These are phyloP conservation scores for Caenorhabditis sinica DNA, from an alignment of 2,888 invertebrate genomes.

Conservation along the genomic window DNA sequence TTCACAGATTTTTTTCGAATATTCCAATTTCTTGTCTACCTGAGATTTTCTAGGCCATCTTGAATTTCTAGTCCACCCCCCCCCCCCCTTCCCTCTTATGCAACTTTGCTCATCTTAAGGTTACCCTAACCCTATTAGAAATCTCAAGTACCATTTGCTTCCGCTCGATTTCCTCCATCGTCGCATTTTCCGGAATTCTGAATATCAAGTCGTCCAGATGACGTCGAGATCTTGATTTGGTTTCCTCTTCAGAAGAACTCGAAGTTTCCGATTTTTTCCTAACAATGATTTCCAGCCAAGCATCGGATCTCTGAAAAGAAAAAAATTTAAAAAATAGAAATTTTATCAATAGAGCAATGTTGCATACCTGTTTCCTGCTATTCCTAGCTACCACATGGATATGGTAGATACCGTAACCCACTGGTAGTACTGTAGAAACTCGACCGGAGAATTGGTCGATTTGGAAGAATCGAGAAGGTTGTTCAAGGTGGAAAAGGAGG, in stretches of 20 bases:
- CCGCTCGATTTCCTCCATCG: constrained; percentile 39
- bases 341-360: not conserved
- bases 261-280: not conserved
- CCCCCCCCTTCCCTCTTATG: not conserved
- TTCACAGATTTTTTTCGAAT: no score
- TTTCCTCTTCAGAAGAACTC: not conserved
- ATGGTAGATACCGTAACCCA: constrained; percentile 56
- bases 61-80: not conserved
- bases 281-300: constrained; percentile 52
- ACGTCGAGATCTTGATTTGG: constrained; percentile 24
- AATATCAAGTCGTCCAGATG: constrained; percentile 62
- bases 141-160: constrained; percentile 40
- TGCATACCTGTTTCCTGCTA: constrained; percentile 31
- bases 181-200: constrained; percentile 53
- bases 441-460: constrained; percentile 45
- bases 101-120: not conserved
- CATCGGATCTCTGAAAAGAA: constrained; percentile 50
- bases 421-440: constrained; percentile 36
- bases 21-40: no score
- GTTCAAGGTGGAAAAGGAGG: constrained; percentile 50
- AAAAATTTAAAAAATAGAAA: constrained; percentile 3
- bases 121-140: not conserved
- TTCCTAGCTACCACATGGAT: constrained; percentile 42
- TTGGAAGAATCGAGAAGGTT: constrained; percentile 52
- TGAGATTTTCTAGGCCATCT: no score